Conservation (phyloP, 1,140 invertebrate species). For the Zaprionus capensis region DNA sequence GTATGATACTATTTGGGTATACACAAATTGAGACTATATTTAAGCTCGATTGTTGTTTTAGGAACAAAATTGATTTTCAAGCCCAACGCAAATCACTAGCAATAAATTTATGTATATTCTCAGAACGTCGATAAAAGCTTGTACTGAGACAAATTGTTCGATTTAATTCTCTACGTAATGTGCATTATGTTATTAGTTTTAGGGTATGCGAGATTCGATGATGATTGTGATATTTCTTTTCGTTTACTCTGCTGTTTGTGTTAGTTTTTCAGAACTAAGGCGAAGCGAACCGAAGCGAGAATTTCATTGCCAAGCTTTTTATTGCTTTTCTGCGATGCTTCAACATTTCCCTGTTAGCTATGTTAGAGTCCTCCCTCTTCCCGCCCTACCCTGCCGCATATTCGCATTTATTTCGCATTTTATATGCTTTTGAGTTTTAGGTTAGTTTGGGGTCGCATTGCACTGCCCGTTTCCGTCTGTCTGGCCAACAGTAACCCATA, state of each 20-base stretch:
- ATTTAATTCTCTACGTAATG: neutral
- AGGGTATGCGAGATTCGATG: conserved; percentile 42
- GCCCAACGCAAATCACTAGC: neutral
- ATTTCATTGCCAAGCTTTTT: conserved; percentile 71
- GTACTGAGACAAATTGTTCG: neutral
- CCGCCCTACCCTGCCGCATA: conserved; percentile 23
- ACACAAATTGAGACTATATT: neutral
- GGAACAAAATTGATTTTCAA: neutral
- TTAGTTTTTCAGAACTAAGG: conserved; percentile 65
- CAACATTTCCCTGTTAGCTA: conserved; percentile 20
- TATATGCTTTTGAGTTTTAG: conserved; percentile 67
- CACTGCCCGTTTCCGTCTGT: neutral
- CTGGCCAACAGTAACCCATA: conserved; percentile 14
- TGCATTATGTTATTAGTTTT: neutral
- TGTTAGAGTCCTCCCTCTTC: conserved; percentile 18
- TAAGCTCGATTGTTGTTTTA: neutral
- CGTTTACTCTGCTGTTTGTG: conserved; percentile 49
- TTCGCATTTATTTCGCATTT: conserved; percentile 54
- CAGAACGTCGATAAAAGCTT: neutral
- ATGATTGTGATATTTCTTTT: conserved; percentile 32
- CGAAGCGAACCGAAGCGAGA: conserved; percentile 30
- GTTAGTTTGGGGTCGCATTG: conserved; percentile 70
- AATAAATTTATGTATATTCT: neutral
- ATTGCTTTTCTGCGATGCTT: conserved; percentile 60
- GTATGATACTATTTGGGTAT: conserved; percentile 15